Evolutionary conservation across 2,888 invertebrate genomes (phyloP), one percentile per base, ranked within the genome.

Genomic region (Leptopilina syphax): DNA sequence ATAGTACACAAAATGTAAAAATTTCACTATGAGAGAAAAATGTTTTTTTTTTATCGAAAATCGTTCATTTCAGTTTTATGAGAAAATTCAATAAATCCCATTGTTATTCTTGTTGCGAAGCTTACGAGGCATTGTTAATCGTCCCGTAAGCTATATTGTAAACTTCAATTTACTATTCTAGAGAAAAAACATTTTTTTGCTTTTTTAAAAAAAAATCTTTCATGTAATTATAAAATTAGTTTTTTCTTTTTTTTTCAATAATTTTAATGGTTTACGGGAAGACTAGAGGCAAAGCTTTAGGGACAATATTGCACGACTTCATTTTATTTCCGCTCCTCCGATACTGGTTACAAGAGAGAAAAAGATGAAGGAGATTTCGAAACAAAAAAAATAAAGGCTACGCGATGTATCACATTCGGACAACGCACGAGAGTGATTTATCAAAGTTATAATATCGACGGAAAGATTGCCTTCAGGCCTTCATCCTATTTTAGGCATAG

Each of bases 401-500:
- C 34, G 79, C 65, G 77, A 70, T 70, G 50, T 78, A 50, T 78
- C 44, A 65, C 44, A 77, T 67, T 65, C 76, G 79, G 67, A 67
- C 57, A 79, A 79, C 68, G 68, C 47, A 77, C 34, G 47, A 82
- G n/a, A 79, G 41, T 84, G 86, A 87, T 87, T 84, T 88, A 86
- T 88, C 87, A 50, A 50, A 50, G 50, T 10, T 86, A 85, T 86
- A 88, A 88, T 90, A 90, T 90, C 86, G 87, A 88, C 86, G 88
- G 88, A 88, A 90, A 88, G 87, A 87, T 90, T 90, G 91, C 90
- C 89, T 90, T 89, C 89, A 89, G 91, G 90, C 90, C 90, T 91
- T 91, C 89, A 91, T 91, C 91, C 90, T 91, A 92, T 91, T 91
- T 91, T 91, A 92, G 91, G 90, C 89, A 91, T 91, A 91, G 91